A percentile compares a stretch with the other conserved stretches of the same genome.
These are phyloP conservation scores for Linnaemya tessellans DNA, from an alignment of 2,888 invertebrate genomes.

Conservation along the genomic window DNA sequence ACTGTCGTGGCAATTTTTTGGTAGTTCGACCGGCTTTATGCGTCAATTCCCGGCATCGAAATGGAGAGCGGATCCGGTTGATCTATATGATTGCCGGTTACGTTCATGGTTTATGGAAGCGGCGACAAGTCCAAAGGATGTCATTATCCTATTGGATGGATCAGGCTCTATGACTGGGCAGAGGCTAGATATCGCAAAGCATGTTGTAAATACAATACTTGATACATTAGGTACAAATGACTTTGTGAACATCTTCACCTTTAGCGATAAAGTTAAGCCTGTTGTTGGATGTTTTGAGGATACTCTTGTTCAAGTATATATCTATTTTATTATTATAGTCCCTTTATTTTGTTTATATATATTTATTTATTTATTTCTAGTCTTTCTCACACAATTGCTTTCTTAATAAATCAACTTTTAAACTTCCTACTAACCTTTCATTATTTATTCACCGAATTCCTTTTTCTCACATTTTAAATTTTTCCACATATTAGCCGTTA, in stretches of 20 bases:
- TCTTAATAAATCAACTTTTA: not conserved
- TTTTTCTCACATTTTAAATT: conserved; percentile 5
- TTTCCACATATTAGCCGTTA: conserved; percentile 1
- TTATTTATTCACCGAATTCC: conserved; percentile 27
- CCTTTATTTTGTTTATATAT: not conserved
- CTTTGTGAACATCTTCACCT: conserved; percentile 97
- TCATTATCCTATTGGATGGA: conserved; percentile 92
- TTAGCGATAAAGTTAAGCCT: conserved; percentile 91
- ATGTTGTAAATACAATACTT: conserved; percentile 93
- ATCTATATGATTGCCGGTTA: conserved; percentile 97
- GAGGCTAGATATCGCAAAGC: conserved; percentile 94
- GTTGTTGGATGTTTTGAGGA: conserved; percentile 95
- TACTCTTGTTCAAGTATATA: conserved; percentile 92
- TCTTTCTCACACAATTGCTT: not conserved
- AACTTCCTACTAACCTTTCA: conserved; percentile 6
- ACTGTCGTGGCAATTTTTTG: conserved; percentile 98
- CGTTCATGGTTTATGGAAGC: conserved; percentile 99
- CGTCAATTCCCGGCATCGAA: conserved; percentile 96
- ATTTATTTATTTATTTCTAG: conserved; percentile 14
- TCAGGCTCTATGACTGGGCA: conserved; percentile 96
- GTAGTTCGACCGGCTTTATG: conserved; percentile 98
- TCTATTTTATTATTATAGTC: conserved; percentile 57
- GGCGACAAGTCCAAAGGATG: conserved; percentile 98
- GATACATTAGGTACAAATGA: conserved; percentile 99
- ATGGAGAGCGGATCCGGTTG: conserved; percentile 92